These are phyloP conservation scores for Sitophilus oryzae DNA, from an alignment of 1,140 invertebrate species.

Conservation along the genomic window DNA sequence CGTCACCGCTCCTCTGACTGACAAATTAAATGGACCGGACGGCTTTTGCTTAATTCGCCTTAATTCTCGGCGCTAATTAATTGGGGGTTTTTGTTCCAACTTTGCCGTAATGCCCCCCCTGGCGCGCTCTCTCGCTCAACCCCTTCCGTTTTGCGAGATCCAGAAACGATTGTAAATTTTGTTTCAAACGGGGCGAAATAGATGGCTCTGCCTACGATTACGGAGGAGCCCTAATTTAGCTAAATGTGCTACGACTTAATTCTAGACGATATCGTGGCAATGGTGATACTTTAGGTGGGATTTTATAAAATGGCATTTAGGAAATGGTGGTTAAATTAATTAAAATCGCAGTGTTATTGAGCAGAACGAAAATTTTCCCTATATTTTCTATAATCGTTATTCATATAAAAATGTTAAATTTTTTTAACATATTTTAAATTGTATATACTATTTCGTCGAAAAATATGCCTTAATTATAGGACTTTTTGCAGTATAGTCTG, in stretches of 20 bases:
- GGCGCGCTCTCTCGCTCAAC: no score
- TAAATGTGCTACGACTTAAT: conserved; percentile 2
- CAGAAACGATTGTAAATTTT: conserved; percentile 18
- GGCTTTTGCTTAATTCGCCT: conserved; percentile 19
- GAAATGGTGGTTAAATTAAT: no score
- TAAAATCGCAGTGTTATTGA: no score
- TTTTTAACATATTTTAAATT: no score
- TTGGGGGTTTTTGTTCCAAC: conserved; percentile 21
- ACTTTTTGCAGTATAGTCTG: no score
- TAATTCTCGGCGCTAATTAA: conserved; percentile 21
- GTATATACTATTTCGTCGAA: no score
- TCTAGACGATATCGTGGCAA: background rate
- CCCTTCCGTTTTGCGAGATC: background rate
- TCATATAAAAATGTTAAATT: no score
- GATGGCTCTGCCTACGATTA: background rate
- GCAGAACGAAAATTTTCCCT: no score
- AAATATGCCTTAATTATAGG: no score
- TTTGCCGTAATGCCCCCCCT: no score
- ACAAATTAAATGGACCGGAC: conserved; percentile 22
- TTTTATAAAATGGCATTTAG: no score
- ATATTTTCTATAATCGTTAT: no score
- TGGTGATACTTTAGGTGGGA: background rate
- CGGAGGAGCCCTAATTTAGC: conserved; percentile 3
- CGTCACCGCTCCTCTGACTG: conserved; percentile 12
- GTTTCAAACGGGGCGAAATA: conserved; percentile 13